phyloP scores from a whole-genome alignment of 2,888 invertebrate genomes.

The Sarcophaga carnaria region DNA sequence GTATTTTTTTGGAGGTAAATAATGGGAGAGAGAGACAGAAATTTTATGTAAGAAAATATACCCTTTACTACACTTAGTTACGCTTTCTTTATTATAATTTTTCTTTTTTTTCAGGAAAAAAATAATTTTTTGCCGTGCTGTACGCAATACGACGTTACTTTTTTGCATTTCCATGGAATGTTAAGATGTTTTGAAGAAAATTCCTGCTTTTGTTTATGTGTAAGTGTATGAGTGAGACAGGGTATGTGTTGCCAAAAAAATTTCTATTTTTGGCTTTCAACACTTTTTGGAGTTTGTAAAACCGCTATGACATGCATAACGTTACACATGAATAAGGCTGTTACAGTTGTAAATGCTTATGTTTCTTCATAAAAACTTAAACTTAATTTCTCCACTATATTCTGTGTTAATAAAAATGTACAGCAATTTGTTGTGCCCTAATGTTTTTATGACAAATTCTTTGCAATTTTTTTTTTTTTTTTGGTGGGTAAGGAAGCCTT shows the following conservation, averaged over 20 bases:
- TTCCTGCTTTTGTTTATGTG: not conserved
- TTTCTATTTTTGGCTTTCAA: not conserved
- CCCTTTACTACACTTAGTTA: not conserved
- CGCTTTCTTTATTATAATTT: constrained; percentile 2
- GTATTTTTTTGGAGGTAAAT: too few relatives aligned
- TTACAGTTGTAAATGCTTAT: too few relatives aligned
- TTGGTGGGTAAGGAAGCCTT: not conserved
- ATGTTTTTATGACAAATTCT: not conserved
- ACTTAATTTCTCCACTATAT: too few relatives aligned
- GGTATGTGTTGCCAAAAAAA: too few relatives aligned
- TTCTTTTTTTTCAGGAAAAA: too few relatives aligned
- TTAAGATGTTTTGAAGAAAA: too few relatives aligned
- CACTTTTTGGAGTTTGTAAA: not conserved
- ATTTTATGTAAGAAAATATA: not conserved
- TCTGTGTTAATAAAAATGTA: too few relatives aligned
- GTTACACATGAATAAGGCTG: not conserved
- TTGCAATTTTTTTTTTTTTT: not conserved
- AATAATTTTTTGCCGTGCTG: not conserved
- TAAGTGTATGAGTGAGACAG: too few relatives aligned
- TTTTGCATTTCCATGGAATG: not conserved
- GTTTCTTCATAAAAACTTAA: too few relatives aligned
- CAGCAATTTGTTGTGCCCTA: not conserved
- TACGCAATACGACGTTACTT: not conserved
- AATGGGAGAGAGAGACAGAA: not conserved
- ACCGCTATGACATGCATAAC: not conserved